A percentile compares a stretch with the other conserved stretches of the same genome.
Conservation (phyloP, 2,797 vertebrate genomes). For the Acestrorhynchus altus region DNA sequence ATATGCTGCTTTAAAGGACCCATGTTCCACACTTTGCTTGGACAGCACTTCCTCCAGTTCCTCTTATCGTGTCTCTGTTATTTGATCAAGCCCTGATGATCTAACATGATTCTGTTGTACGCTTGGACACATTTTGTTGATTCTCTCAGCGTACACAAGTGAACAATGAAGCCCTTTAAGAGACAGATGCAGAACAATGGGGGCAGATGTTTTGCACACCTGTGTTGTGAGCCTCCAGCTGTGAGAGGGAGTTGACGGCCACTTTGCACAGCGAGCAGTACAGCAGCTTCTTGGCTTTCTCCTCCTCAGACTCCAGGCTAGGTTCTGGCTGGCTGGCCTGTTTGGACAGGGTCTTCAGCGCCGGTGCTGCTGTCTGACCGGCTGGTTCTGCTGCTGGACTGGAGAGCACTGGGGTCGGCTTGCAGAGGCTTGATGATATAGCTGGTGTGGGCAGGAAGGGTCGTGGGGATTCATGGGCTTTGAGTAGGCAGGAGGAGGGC, state of each 20-base stretch:
- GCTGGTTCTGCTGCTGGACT: conserved; percentile 77
- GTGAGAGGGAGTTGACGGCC: conserved; percentile 95
- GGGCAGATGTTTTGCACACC: conserved; percentile 73
- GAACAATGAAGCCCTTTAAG: too few species aligned
- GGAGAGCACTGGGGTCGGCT: conserved; percentile 69
- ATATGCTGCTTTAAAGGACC: too few species aligned
- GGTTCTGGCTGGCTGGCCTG: conserved; percentile 61
- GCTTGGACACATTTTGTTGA: too few species aligned
- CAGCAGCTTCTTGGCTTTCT: conserved; percentile 95
- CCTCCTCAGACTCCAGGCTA: conserved; percentile 88
- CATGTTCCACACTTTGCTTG: too few species aligned
- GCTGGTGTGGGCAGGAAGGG: conserved; percentile 46
- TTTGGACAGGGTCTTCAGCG: conserved; percentile 67
- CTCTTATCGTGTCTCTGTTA: too few species aligned
- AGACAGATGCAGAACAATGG: conserved; percentile 8
- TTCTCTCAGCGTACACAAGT: too few species aligned
- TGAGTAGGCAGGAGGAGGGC: conserved; percentile 20
- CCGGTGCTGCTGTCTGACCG: not conserved
- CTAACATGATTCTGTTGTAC: too few species aligned
- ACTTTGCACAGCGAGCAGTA: conserved; percentile 99
- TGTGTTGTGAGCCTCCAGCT: conserved; percentile 96
- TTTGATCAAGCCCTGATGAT: too few species aligned
- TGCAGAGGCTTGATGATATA: conserved; percentile 53
- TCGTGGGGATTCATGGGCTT: conserved; percentile 43
- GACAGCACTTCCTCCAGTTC: too few species aligned